Base-by-base conservation (phyloP, 2,113 vertebrate species). In the Microtus ochrogaster region DNA sequence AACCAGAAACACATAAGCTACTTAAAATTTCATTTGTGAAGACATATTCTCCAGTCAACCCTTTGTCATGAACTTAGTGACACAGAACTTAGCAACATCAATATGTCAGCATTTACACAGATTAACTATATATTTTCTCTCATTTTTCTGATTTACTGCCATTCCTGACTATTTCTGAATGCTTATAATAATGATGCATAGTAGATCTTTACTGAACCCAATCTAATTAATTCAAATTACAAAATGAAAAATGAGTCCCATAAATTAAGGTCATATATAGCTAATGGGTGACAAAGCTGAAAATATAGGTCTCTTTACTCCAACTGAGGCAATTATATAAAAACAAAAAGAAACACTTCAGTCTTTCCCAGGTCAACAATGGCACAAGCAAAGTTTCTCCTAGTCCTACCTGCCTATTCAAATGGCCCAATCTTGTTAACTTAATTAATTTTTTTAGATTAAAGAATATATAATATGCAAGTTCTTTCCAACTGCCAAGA, bases 21-120 rank as follows among this genome's bases (percentile, higher is more conserved):
- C 86, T 90, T 65, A 66, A 85, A 85, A 44, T 92, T 47, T 52
- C 61, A 91, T 87, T 28, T 93, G 24, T 68, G 65, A 96, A 79
- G 41, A 93, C 65, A 55, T 49, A 92, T 68, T 72, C 65, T 49
- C 41, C 30, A 89, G 52, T 30, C 82, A 91, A 52, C 82, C 49
- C 55, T 58, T 96, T 94, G 66, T 92, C 55, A 90, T 90, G 84
- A 95, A 96, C 76, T 94, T 9, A 94, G 77, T n/a, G 88, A 76
- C 13, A 47, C n/a, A 94, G 81, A 90, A 76, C 70, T 81, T 89
- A 96, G 94, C 66, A 81, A 89, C 52, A 90, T 88, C 85, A 92
- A 76, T 89, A 94, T 92, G 92, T 95, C 87, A 95, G 94, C 87
- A 49, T 92, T 96, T 95, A 78, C 58, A 94, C 28, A 96, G 81